Percentiles rank a stretch among this genome's conserved stretches.
Conservation (phyloP, 2,797 vertebrate species). For the Apodemus agrarius region DNA sequence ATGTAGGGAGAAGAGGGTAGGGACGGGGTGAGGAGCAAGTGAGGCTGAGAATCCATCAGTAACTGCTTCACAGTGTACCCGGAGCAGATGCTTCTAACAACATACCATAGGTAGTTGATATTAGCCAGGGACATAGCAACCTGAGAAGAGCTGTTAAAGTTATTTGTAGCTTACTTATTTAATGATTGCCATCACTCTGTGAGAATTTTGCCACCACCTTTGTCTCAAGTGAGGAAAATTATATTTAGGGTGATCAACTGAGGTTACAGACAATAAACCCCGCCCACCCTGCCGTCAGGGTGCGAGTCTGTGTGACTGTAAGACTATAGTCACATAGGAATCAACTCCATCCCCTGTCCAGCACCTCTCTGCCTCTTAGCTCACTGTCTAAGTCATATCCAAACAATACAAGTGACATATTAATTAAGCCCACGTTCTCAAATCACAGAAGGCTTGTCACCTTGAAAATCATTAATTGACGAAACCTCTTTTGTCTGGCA, state of each 20-base stretch:
- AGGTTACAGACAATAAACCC: not conserved
- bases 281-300: not conserved
- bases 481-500: not conserved
- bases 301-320: not conserved
- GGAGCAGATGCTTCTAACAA: not conserved
- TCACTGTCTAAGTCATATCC: not conserved
- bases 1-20: not conserved
- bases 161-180: not conserved
- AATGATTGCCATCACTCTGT: not conserved
- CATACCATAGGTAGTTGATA: not conserved
- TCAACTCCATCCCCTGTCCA: not conserved
- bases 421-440: not conserved
- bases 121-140: not conserved
- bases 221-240: conserved; percentile 31
- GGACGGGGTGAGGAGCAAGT: not conserved
- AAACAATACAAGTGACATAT: not conserved
- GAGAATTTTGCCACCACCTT: conserved; percentile 16
- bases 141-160: not conserved
- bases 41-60: not conserved
- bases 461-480: not conserved
- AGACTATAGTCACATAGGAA: not conserved
- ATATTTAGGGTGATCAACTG: not conserved
- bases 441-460: not conserved
- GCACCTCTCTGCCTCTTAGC: not conserved
- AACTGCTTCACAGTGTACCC: not conserved